These are phyloP conservation scores for Spermophilus dauricus DNA, from an alignment of 2,113 vertebrate genomes.

Conservation along the genomic window DNA sequence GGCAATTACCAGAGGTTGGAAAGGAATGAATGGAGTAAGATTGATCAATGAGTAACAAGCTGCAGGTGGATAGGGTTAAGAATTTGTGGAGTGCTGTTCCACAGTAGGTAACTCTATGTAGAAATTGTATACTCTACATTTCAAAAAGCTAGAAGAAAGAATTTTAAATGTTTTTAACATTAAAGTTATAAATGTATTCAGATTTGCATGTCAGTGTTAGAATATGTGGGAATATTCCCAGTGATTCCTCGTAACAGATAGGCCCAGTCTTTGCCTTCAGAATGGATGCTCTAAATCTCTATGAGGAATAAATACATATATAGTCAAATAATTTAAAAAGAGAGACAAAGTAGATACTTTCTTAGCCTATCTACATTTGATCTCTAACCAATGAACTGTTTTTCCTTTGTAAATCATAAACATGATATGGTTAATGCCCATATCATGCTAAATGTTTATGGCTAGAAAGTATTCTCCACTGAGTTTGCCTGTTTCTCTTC, in stretches of 20 bases:
- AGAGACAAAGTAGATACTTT: not conserved
- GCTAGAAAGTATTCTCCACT: not conserved
- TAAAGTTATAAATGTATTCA: not conserved
- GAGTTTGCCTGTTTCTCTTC: not conserved
- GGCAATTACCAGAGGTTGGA: too few species aligned
- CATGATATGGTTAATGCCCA: not conserved
- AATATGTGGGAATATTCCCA: conserved; percentile 27
- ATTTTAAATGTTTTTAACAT: too few species aligned
- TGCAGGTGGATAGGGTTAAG: too few species aligned
- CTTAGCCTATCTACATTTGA: not conserved
- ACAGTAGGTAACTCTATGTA: too few species aligned
- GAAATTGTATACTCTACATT: too few species aligned
- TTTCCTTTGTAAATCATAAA: conserved; percentile 13
- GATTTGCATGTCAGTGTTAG: not conserved
- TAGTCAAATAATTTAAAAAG: conserved; percentile 38
- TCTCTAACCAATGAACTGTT: not conserved
- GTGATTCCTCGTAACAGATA: not conserved
- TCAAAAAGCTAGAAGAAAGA: too few species aligned
- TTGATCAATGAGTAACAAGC: too few species aligned
- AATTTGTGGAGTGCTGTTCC: too few species aligned
- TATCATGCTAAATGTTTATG: not conserved
- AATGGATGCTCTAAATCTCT: conserved; percentile 22
- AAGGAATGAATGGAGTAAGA: too few species aligned
- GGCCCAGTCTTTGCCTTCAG: not conserved
- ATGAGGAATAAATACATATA: not conserved